These are phyloP conservation scores for Elgaria multicarinata DNA, from an alignment of 2,113 vertebrate genomes.

Conservation along the genomic window DNA sequence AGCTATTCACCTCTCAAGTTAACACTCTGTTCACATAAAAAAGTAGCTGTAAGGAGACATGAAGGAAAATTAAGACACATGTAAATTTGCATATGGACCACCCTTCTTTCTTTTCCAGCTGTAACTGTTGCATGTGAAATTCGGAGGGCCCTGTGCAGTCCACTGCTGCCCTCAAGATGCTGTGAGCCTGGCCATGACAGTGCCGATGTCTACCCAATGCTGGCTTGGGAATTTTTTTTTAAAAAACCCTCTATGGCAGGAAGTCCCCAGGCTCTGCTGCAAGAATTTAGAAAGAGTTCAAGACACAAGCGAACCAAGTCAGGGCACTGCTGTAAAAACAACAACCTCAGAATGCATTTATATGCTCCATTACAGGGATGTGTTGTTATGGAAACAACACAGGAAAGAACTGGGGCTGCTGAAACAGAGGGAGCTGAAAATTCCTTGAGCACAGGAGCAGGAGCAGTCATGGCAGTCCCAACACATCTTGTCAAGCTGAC, in stretches of 20 bases:
- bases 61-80: neutral
- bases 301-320: conserved; percentile 30
- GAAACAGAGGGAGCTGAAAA: neutral
- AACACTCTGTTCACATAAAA: neutral
- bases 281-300: conserved; percentile 19
- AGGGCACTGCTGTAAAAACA: conserved; percentile 32
- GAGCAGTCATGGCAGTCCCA: neutral
- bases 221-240: neutral
- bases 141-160: neutral
- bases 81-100: neutral
- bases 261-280: conserved; percentile 10
- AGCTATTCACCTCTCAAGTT: neutral
- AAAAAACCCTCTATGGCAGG: neutral
- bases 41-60: neutral
- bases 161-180: neutral
- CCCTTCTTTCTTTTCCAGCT: neutral
- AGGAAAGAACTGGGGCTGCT: conserved; percentile 21
- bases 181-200: neutral
- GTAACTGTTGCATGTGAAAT: too few relatives aligned
- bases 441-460: neutral
- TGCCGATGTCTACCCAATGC: neutral
- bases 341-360: neutral
- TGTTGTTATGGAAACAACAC: conserved; percentile 40
- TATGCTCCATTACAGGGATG: neutral
- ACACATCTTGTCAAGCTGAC: neutral